These are phyloP conservation scores for Liopterus haemorrhoidalis DNA, from an alignment of 2,888 invertebrate genomes.

Conservation along the genomic window DNA sequence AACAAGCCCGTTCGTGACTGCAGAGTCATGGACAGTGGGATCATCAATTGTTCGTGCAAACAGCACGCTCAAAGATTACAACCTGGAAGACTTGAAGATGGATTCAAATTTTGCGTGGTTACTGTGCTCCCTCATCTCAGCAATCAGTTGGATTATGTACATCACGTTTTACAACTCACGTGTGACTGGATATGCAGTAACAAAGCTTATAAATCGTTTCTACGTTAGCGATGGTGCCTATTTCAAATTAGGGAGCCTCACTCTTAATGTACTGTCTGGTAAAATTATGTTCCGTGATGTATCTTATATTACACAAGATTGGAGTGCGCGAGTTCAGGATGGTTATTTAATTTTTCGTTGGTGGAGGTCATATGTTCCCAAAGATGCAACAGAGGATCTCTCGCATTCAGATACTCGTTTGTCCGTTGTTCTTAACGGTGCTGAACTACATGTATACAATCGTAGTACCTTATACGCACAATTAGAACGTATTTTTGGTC, in stretches of 20 bases:
- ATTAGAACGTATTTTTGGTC: conserved; percentile 81
- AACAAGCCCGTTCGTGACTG: no score
- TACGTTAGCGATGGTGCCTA: conserved; percentile 76
- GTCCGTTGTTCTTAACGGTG: conserved; percentile 86
- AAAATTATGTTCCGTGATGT: conserved; percentile 98
- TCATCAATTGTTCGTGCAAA: no score
- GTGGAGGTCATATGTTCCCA: conserved; percentile 94
- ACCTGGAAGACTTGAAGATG: conserved; percentile 63
- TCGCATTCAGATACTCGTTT: conserved; percentile 91
- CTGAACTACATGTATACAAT: conserved; percentile 93
- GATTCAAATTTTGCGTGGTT: conserved; percentile 73
- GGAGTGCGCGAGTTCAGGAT: conserved; percentile 87
- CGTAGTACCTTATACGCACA: conserved; percentile 79
- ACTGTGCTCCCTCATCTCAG: conserved; percentile 73
- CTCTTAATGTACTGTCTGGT: conserved; percentile 91
- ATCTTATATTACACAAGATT: conserved; percentile 89
- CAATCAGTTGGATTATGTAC: conserved; percentile 88
- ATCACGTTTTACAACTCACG: conserved; percentile 93
- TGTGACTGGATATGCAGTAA: conserved; percentile 82
- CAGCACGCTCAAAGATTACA: no score
- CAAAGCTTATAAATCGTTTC: conserved; percentile 81
- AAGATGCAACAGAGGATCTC: conserved; percentile 92
- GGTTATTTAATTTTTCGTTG: conserved; percentile 96
- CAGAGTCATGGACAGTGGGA: no score
- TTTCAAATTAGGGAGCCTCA: conserved; percentile 74